These are phyloP conservation scores for Drosophila varians DNA, from an alignment of 1,140 invertebrate species.

Conservation along the genomic window DNA sequence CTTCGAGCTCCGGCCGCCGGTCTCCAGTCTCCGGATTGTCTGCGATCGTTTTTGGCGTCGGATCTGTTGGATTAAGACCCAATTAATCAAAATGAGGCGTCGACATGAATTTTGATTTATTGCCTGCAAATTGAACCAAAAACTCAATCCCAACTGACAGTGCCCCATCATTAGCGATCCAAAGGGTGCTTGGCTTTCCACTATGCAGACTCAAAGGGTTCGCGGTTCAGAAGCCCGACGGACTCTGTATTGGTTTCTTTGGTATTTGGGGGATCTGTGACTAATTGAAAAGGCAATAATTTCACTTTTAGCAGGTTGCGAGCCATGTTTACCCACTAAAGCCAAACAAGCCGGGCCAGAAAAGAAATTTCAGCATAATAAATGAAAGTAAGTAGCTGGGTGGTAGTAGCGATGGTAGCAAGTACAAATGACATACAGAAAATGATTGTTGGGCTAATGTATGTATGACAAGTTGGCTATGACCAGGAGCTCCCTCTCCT, in stretches of 20 bases:
- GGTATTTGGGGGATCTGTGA: slow-evolving; percentile 43
- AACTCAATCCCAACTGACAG: slow-evolving; percentile 6
- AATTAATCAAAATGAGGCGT: slow-evolving; percentile 55
- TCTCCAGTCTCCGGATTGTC: slow-evolving; percentile 17
- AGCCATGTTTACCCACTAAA: slow-evolving; percentile 53
- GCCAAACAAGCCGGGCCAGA: slow-evolving; percentile 32
- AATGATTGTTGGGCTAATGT: slow-evolving; percentile 72
- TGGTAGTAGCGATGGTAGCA: slow-evolving; percentile 44
- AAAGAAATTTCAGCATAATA: slow-evolving; percentile 69
- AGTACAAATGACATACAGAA: slow-evolving; percentile 40
- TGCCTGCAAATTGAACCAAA: slow-evolving; percentile 33
- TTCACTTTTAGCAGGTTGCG: slow-evolving; percentile 75
- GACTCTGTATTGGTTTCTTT: slow-evolving; percentile 3
- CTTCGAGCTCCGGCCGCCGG: slow-evolving; percentile 15
- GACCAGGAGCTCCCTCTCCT: slow-evolving; percentile 17
- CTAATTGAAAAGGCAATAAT: slow-evolving; percentile 72
- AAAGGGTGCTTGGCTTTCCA: slow-evolving; percentile 19
- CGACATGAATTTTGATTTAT: slow-evolving; percentile 46
- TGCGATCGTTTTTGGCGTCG: slow-evolving; percentile 9
- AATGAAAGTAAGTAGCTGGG: slow-evolving; percentile 73
- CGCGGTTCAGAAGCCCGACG: slow-evolving; percentile 18
- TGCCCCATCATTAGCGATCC: slow-evolving; percentile 20
- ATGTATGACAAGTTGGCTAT: slow-evolving; percentile 71
- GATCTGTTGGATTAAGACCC: slow-evolving; percentile 40
- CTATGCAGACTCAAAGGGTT: slow-evolving; percentile 13